Evolutionary conservation across 2,113 vertebrate species (phyloP).

Genomic region (Lamprologus speciosus): DNA sequence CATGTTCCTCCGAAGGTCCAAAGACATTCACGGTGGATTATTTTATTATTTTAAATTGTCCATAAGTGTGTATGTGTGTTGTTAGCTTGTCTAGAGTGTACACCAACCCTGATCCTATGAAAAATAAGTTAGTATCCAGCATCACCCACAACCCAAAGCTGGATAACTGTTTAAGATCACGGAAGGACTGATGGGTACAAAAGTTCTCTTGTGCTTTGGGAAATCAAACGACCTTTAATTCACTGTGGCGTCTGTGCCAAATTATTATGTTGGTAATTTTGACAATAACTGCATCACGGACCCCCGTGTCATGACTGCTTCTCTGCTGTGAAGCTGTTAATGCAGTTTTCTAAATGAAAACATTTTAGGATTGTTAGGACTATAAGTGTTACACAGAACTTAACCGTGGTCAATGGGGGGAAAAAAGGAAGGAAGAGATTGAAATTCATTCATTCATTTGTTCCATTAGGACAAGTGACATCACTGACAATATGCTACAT

Average conservation of each 20-base stretch:
- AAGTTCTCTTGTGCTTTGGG: accelerated
- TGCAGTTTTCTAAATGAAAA: neutral
- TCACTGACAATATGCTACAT: constrained; percentile 35
- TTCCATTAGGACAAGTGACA: constrained; percentile 30
- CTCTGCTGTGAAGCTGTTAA: neutral
- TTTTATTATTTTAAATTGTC: accelerated
- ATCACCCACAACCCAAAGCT: neutral
- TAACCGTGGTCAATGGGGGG: neutral
- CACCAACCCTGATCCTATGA: neutral
- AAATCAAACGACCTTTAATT: neutral
- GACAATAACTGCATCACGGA: neutral
- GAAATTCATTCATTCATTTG: neutral
- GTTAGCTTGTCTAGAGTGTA: neutral
- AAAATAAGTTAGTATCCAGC: neutral
- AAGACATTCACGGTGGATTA: neutral
- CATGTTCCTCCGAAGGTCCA: neutral
- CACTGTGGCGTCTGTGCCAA: neutral
- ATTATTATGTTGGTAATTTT: neutral
- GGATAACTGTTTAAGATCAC: neutral
- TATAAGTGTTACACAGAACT: neutral
- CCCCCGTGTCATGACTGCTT: neutral
- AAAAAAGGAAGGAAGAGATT: too few species aligned
- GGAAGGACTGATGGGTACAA: neutral
- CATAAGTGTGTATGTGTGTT: neutral
- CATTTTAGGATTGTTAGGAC: neutral